Conservation (phyloP, 2,113 vertebrate species). For the Barbus barbus region DNA sequence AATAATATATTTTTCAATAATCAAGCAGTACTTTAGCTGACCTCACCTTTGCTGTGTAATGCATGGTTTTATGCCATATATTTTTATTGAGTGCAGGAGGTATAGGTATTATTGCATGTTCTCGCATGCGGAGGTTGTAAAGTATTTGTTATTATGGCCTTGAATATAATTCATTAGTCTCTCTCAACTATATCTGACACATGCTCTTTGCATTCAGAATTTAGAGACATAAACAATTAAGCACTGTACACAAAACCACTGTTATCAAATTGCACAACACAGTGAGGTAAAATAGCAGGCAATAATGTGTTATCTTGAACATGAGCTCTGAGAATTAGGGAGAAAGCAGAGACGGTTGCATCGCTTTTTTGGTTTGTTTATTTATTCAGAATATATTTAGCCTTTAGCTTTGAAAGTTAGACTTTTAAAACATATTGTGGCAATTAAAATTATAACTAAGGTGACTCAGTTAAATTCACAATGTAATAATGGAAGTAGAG, state of each 20-base stretch:
- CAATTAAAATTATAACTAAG: not conserved
- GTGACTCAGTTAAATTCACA: not conserved
- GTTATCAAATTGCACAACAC: not conserved
- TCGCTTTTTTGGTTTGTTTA: not conserved
- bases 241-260: slow-evolving; percentile 1
- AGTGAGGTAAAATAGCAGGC: not conserved
- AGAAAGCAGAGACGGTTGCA: not conserved
- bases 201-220: not conserved
- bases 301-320: not conserved
- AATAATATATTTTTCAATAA: not conserved
- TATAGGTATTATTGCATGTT: not conserved
- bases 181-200: not conserved
- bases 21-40: not conserved
- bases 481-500: not conserved
- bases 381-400: not conserved
- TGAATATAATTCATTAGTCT: slow-evolving; percentile 25
- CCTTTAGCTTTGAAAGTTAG: not conserved
- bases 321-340: not conserved
- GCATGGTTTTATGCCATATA: not conserved
- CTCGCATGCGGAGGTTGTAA: slow-evolving; percentile 7
- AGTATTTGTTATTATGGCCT: slow-evolving; percentile 31
- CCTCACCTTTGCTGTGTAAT: not conserved
- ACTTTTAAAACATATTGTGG: not conserved
- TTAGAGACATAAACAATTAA: not conserved
- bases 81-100: not conserved